phyloP scores from a whole-genome alignment of 1,140 invertebrate genomes.

The Lasaia peninsularis region DNA sequence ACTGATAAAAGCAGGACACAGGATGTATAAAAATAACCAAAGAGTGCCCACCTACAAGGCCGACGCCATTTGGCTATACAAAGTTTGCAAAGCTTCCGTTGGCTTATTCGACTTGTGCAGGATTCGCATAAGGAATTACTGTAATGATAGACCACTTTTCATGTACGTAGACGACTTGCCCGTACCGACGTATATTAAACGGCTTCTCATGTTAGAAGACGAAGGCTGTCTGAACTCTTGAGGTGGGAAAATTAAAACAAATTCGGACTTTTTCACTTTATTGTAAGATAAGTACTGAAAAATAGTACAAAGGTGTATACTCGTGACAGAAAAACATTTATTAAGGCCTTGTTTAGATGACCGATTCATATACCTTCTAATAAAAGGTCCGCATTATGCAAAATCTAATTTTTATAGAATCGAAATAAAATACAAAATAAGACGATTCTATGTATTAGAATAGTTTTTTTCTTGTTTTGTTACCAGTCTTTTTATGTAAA shows the following conservation, averaged over 20 bases:
- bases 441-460: no score
- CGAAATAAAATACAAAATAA: no score
- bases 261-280: conserved; percentile 33
- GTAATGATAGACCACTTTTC: conserved; percentile 39
- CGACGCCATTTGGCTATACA: conserved; percentile 40
- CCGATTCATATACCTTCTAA: background rate
- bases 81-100: conserved; percentile 44
- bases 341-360: background rate
- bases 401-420: no score
- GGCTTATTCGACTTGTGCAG: conserved; percentile 53
- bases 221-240: conserved; percentile 29
- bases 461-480: no score
- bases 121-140: conserved; percentile 46
- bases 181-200: conserved; percentile 60
- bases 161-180: conserved; percentile 46
- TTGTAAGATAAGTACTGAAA: conserved; percentile 36
- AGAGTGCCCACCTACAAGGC: conserved; percentile 30
- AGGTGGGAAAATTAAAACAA: background rate
- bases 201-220: conserved; percentile 68
- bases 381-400: no score
- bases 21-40: conserved; percentile 27
- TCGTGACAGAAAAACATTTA: conserved; percentile 46
- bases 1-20: conserved; percentile 66
- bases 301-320: conserved; percentile 52
- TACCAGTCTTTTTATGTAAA: no score